Evolutionary conservation across 2,113 vertebrate genomes (phyloP).

Genomic region (Mobula birostris): DNA sequence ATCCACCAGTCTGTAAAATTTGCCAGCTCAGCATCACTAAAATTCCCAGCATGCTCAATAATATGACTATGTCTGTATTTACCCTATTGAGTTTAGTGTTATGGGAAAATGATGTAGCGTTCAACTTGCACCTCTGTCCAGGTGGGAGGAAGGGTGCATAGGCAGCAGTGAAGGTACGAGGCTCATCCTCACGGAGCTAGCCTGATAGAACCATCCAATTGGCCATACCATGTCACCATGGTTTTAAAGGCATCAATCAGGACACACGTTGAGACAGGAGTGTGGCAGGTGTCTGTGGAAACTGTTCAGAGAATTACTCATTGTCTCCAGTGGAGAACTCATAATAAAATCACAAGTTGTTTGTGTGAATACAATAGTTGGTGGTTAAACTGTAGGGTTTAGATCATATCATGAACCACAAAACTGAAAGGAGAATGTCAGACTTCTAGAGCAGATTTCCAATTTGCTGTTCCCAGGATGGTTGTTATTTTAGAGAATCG

Average conservation of each 20-base stretch:
- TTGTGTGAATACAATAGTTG: not conserved
- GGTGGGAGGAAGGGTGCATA: too few relatives aligned
- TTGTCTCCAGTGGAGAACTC: not conserved
- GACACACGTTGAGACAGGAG: not conserved
- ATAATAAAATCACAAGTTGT: constrained; percentile 5
- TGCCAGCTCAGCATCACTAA: too few relatives aligned
- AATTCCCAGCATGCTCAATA: too few relatives aligned
- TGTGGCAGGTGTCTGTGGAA: not conserved
- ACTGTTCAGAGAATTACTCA: not conserved
- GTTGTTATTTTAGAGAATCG: not conserved
- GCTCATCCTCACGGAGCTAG: too few relatives aligned
- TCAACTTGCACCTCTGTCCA: too few relatives aligned
- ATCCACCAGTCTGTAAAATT: too few relatives aligned
- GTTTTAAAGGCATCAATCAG: not conserved
- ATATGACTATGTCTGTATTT: too few relatives aligned
- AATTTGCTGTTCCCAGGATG: not conserved
- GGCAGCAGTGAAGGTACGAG: too few relatives aligned
- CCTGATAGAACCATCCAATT: too few relatives aligned
- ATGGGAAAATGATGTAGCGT: too few relatives aligned
- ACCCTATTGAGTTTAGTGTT: too few relatives aligned
- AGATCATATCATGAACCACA: not conserved
- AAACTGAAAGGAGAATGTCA: not conserved
- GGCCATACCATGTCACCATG: too few relatives aligned
- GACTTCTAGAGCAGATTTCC: not conserved
- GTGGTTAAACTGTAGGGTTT: not conserved